Evolutionary conservation across 2,797 vertebrate genomes (phyloP).

Genomic region (Phylloscopus collybita): DNA sequence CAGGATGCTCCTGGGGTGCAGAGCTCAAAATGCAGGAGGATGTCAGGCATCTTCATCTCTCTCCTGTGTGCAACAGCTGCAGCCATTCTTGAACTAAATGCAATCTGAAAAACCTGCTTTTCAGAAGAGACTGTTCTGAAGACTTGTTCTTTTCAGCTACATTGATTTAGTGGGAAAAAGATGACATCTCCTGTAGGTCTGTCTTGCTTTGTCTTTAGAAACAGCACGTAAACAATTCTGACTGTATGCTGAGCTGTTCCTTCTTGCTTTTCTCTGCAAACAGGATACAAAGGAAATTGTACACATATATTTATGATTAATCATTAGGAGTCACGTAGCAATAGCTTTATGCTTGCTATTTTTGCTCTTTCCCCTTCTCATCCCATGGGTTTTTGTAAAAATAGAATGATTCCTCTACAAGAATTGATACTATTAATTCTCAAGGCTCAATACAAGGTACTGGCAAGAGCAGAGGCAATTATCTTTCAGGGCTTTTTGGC

Average conservation of each 20-base stretch:
- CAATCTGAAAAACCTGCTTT: background rate
- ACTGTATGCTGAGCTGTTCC: background rate
- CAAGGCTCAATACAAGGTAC: background rate
- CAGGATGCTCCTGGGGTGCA: background rate
- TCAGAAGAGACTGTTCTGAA: background rate
- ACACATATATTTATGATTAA: conserved; percentile 15
- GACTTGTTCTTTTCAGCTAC: background rate
- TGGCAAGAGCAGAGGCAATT: background rate
- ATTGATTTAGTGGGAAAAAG: background rate
- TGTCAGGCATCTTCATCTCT: background rate
- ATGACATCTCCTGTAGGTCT: background rate
- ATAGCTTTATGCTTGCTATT: background rate
- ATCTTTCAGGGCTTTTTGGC: background rate
- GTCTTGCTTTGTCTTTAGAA: background rate
- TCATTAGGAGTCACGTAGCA: background rate
- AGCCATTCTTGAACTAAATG: background rate
- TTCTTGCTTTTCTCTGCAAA: background rate
- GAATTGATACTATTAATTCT: background rate
- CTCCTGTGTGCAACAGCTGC: background rate
- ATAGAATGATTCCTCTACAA: background rate
- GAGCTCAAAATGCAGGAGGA: background rate
- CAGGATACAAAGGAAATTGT: conserved; percentile 32
- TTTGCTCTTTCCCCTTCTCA: background rate
- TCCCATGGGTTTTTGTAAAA: background rate
- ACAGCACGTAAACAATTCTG: background rate